Evolutionary conservation across 2,888 invertebrate species (phyloP).

Genomic region (Drosophila peninsularis): DNA sequence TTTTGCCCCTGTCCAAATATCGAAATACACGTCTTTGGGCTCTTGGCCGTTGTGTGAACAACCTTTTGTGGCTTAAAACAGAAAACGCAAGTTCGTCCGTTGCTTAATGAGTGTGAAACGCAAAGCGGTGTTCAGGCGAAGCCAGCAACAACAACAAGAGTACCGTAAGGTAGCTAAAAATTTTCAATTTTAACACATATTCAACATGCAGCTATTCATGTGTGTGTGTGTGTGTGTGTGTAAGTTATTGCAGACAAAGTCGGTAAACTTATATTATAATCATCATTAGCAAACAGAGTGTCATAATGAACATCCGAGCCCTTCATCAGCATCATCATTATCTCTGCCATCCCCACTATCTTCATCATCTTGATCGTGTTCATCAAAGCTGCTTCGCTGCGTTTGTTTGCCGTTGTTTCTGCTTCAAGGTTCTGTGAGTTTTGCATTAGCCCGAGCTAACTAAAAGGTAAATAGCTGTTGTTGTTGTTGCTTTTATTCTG

Average conservation of each 20-base stretch:
- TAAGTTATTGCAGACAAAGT: conserved; percentile 22
- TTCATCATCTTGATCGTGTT: conserved; percentile 19
- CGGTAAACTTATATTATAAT: conserved; percentile 54
- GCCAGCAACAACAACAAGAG: conserved; percentile 23
- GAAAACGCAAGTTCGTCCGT: conserved; percentile 66
- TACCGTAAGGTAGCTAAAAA: conserved; percentile 65
- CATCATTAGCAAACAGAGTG: conserved; percentile 26
- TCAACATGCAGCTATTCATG: conserved; percentile 60
- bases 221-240: conserved; percentile 17
- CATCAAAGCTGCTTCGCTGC: conserved; percentile 39
- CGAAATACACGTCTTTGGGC: conserved; percentile 5
- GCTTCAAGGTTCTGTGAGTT: conserved; percentile 75
- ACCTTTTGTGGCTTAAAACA: conserved; percentile 55
- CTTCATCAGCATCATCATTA: conserved; percentile 22
- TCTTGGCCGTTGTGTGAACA: conserved; percentile 45
- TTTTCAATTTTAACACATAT: conserved; percentile 69
- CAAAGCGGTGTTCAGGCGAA: conserved; percentile 16
- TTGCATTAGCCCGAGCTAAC: conserved; percentile 70
- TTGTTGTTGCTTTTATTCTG: too few relatives aligned
- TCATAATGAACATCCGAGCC: conserved; percentile 23
- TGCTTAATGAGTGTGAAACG: conserved; percentile 72
- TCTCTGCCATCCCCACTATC: conserved; percentile 16
- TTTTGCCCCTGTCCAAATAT: conserved; percentile 18
- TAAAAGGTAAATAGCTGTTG: conserved; percentile 45
- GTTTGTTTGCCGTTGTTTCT: conserved; percentile 67